Conservation (phyloP, 2,797 vertebrate genomes). For the Falco rusticolus region DNA sequence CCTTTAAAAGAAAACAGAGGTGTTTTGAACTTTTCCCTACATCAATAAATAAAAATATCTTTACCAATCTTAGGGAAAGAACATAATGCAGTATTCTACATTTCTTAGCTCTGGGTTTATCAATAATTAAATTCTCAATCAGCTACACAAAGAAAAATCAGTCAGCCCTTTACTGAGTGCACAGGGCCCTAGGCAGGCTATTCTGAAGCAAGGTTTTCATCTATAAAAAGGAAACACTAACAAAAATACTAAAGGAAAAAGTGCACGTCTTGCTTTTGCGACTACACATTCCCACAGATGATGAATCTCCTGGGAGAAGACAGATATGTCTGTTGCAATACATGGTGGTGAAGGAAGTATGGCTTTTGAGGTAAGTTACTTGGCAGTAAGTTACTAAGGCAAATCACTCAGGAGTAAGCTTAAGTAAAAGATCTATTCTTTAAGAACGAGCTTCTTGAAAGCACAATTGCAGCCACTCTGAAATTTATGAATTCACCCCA, state of each 20-base stretch:
- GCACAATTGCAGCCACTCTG: background rate
- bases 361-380: background rate
- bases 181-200: background rate
- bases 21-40: background rate
- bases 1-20: background rate
- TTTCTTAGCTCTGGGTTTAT: background rate
- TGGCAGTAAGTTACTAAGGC: background rate
- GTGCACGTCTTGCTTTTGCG: background rate
- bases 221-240: background rate
- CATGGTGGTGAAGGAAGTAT: background rate
- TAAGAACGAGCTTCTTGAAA: background rate
- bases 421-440: background rate
- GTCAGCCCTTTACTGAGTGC: background rate
- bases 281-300: slow-evolving; percentile 1
- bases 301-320: background rate
- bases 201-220: background rate
- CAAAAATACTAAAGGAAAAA: background rate
- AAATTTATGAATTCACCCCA: background rate
- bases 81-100: background rate
- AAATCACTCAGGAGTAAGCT: background rate
- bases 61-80: background rate
- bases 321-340: background rate
- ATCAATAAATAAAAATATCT: background rate
- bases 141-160: background rate
- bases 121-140: background rate